Evolutionary conservation across 1,140 invertebrate genomes (phyloP).

Genomic region (Colletes latitarsis): DNA sequence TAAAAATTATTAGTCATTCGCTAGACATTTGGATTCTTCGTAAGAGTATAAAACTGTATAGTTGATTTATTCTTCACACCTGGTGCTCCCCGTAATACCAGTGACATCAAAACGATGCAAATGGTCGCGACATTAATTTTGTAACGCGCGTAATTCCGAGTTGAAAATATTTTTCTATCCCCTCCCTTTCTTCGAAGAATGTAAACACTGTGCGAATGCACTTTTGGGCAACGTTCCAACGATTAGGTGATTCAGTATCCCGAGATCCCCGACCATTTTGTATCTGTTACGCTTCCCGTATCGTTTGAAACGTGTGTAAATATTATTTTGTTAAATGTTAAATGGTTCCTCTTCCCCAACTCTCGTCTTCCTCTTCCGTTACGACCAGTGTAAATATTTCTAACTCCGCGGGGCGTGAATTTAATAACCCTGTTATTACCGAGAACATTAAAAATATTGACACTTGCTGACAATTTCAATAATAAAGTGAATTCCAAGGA

Average conservation of each 20-base stretch:
- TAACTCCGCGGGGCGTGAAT: neutral
- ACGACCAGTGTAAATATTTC: neutral
- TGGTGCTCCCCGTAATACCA: too few species aligned
- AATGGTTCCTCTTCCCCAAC: neutral
- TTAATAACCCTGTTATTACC: too few species aligned
- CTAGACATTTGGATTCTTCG: too few species aligned
- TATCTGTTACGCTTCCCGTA: constrained; percentile 11
- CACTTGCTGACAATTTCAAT: too few species aligned
- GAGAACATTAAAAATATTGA: too few species aligned
- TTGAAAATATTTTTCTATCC: constrained; percentile 30
- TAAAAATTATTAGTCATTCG: too few species aligned
- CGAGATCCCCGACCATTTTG: constrained; percentile 2
- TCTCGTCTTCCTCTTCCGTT: neutral
- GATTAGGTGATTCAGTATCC: constrained; percentile 3
- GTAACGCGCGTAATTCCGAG: neutral
- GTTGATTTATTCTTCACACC: too few species aligned
- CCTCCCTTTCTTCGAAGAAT: neutral
- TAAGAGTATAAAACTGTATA: too few species aligned
- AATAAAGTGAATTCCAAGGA: too few species aligned
- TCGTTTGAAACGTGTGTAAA: constrained; percentile 10
- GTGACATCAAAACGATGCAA: neutral
- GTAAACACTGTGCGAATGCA: constrained; percentile 52
- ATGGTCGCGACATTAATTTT: neutral
- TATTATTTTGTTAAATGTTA: constrained; percentile 11
- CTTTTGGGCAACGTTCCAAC: constrained; percentile 44